Evolutionary conservation across 2,888 invertebrate genomes (phyloP).

Genomic region (Ophraella communa): DNA sequence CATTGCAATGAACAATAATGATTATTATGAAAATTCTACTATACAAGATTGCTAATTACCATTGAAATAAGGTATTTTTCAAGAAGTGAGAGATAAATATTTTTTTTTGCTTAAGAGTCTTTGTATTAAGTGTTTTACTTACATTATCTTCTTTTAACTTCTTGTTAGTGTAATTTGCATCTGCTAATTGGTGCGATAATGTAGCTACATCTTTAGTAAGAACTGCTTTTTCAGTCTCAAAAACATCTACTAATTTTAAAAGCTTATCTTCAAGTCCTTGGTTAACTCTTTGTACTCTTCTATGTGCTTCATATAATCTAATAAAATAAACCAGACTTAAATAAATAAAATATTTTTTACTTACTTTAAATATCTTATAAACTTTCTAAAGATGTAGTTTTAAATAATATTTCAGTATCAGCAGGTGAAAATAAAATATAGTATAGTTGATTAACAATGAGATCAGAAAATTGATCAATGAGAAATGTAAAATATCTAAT

Average conservation of each 20-base stretch:
- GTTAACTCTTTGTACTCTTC: conserved; percentile 91
- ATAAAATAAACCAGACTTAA: background rate
- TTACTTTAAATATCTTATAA: too few species aligned
- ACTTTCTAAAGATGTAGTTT: too few species aligned
- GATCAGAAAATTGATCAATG: too few species aligned
- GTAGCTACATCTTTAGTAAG: conserved; percentile 87
- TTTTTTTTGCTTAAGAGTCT: background rate
- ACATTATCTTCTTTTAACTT: conserved; percentile 88
- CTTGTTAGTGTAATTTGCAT: conserved; percentile 83
- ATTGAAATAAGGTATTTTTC: too few species aligned
- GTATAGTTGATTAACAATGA: too few species aligned
- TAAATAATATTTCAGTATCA: too few species aligned
- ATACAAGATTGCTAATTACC: too few species aligned
- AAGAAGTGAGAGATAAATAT: background rate
- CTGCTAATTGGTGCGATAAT: conserved; percentile 81
- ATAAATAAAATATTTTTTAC: too few species aligned
- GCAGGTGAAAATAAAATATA: too few species aligned
- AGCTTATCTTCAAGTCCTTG: conserved; percentile 94
- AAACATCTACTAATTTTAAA: conserved; percentile 88
- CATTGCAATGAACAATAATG: too few species aligned
- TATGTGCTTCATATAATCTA: conserved; percentile 91
- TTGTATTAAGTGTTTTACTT: conserved; percentile 51
- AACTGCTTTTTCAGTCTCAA: conserved; percentile 86
- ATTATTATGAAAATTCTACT: too few species aligned
- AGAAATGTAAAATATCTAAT: too few species aligned